phyloP scores from a whole-genome alignment of 2,888 invertebrate species.

The Phytoseiulus persimilis region DNA sequence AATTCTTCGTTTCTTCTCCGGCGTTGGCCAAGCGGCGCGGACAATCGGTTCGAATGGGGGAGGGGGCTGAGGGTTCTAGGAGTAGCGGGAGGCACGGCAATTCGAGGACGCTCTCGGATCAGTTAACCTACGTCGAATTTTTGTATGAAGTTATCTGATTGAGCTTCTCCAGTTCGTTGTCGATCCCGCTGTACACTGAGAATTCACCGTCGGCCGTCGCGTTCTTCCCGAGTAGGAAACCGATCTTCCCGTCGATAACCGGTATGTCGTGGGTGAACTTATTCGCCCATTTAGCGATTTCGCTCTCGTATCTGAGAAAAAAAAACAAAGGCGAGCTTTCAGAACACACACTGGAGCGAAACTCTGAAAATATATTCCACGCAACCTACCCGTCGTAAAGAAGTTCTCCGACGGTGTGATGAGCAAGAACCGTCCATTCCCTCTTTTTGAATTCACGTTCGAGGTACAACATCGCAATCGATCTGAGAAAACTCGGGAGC shows the following conservation, averaged over 20 bases:
- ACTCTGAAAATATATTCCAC: background rate
- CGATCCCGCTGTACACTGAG: background rate
- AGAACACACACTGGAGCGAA: too few relatives aligned
- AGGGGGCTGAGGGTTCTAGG: too few relatives aligned
- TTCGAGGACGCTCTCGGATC: too few relatives aligned
- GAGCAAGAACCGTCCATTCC: background rate
- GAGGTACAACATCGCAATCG: background rate
- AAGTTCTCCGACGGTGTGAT: conserved; percentile 9
- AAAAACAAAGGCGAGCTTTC: background rate
- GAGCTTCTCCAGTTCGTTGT: background rate
- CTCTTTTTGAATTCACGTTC: too few relatives aligned
- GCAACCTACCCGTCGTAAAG: conserved; percentile 25
- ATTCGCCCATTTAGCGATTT: background rate
- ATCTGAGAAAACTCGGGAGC: background rate
- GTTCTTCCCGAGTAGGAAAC: conserved; percentile 8
- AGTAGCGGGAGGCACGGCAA: too few relatives aligned
- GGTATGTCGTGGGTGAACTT: background rate
- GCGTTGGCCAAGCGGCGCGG: too few relatives aligned
- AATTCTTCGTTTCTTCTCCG: too few relatives aligned
- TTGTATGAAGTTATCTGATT: conserved; percentile 18
- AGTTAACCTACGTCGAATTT: background rate
- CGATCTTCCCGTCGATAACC: conserved; percentile 16
- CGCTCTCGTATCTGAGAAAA: background rate
- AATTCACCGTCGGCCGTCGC: background rate
- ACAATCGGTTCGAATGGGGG: too few relatives aligned